Evolutionary conservation across 2,113 vertebrate species (phyloP), one percentile per base, ranked within the genome.

Genomic region (Siphamia tubifer): DNA sequence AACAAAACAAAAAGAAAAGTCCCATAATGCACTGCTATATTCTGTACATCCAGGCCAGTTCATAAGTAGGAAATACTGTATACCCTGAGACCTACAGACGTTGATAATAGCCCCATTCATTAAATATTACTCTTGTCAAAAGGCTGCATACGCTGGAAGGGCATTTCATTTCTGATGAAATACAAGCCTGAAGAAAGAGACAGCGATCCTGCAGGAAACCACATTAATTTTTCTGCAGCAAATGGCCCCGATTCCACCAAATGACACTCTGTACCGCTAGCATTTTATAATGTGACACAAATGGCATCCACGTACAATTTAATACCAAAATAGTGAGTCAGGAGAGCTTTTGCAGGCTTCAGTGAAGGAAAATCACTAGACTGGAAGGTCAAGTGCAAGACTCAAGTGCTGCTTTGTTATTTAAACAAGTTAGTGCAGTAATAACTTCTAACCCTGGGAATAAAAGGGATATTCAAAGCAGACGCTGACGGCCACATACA

Each of bases 51-150:
- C 85, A 86, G 93, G 70, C 79, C 93, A 93, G 94, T 95, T 93
- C 83, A 79, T 95, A 96, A 93, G 92, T 90, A 90, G 91, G 92
- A 89, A 93, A 94, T 93, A 34, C 31, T 34, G 10, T 34, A 94
- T 93, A 93, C 93, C 93, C 90, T 87, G 87, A 94, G 93, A 96
- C 94, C 92, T 89, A 91, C 91, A 91, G 91, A 91, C 90, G 91
- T 94, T 95, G 95, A 96, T 96, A 96, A 97, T 95, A 96, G 93
- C 93, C 92, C 93, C 94, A 94, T 96, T 97, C 94, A 96, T 96
- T 97, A 96, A 98, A 95, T 96, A 96, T 96, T 94, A 94, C 95
- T 96, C 93, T 94, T 96, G 95, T 95, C 94, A 95, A 95, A 96
- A 94, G 91, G 94, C 16, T 70, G 63, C 53, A 69, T 73, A 42